Conservation (phyloP, 2,113 vertebrate species). For the Pyxicephalus adspersus region DNA sequence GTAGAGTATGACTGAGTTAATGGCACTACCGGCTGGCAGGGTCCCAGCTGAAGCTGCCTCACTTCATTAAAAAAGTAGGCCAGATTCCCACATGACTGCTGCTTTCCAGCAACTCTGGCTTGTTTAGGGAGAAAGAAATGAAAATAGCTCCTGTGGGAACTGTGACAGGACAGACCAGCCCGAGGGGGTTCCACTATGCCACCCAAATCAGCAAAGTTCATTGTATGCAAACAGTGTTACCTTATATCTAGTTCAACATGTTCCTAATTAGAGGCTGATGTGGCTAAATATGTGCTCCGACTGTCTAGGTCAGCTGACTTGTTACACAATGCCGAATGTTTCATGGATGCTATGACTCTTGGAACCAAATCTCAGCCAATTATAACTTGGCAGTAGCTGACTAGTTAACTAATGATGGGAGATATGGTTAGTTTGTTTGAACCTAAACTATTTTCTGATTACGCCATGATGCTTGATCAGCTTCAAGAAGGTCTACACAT, state of each 20-base stretch:
- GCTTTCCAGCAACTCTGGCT: constrained; percentile 34
- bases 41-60: constrained; percentile 36
- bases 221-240: constrained; percentile 20
- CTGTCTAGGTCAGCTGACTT: constrained; percentile 1
- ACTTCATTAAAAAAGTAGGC: constrained; percentile 44
- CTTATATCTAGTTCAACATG: constrained; percentile 21
- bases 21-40: constrained; percentile 37
- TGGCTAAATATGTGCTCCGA: constrained; percentile 1
- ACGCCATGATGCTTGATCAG: too few species aligned
- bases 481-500: too few species aligned
- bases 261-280: constrained; percentile 21
- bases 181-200: constrained; percentile 23
- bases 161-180: constrained; percentile 18
- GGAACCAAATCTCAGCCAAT: not conserved
- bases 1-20: constrained; percentile 10
- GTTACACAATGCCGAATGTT: not conserved
- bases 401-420: too few species aligned
- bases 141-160: constrained; percentile 55
- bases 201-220: constrained; percentile 24
- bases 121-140: constrained; percentile 40
- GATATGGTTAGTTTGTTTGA: too few species aligned
- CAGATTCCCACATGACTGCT: constrained; percentile 50
- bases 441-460: too few species aligned
- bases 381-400: not conserved
- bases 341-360: not conserved